phyloP scores from a whole-genome alignment of 2,113 vertebrate species.

The Mustela lutreola region DNA sequence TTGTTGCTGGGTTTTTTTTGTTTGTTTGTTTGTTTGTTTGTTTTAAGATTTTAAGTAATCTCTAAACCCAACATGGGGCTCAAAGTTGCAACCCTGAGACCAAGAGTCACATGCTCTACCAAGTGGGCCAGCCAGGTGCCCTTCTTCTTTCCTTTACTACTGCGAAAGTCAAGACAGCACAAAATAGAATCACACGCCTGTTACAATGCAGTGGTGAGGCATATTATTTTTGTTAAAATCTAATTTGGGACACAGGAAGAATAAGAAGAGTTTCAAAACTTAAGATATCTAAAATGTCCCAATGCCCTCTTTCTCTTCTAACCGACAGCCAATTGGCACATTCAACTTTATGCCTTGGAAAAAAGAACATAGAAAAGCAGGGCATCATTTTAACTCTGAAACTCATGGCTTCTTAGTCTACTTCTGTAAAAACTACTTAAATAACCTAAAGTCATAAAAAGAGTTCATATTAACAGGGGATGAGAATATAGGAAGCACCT shows the following conservation, averaged over 20 bases:
- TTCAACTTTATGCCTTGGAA: slow-evolving; percentile 51
- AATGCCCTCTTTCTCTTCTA: slow-evolving; percentile 57
- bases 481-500: slow-evolving; percentile 8
- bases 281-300: slow-evolving; percentile 13
- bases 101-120: background rate
- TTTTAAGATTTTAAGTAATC: background rate
- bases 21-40: no score
- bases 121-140: background rate
- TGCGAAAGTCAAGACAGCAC: slow-evolving; percentile 73
- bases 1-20: no score
- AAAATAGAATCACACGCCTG: slow-evolving; percentile 78
- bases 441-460: slow-evolving; percentile 53
- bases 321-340: slow-evolving; percentile 66
- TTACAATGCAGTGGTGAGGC: slow-evolving; percentile 75
- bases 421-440: slow-evolving; percentile 27
- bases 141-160: slow-evolving; percentile 78
- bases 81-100: background rate
- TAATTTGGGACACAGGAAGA: slow-evolving; percentile 59
- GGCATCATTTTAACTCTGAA: background rate
- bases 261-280: background rate
- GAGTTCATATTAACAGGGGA: background rate
- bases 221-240: slow-evolving; percentile 78
- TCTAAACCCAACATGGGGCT: background rate
- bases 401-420: slow-evolving; percentile 16
- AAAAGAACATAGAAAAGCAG: slow-evolving; percentile 1